Base-by-base conservation (phyloP, 2,888 invertebrate species). In the Andrena dorsata region DNA sequence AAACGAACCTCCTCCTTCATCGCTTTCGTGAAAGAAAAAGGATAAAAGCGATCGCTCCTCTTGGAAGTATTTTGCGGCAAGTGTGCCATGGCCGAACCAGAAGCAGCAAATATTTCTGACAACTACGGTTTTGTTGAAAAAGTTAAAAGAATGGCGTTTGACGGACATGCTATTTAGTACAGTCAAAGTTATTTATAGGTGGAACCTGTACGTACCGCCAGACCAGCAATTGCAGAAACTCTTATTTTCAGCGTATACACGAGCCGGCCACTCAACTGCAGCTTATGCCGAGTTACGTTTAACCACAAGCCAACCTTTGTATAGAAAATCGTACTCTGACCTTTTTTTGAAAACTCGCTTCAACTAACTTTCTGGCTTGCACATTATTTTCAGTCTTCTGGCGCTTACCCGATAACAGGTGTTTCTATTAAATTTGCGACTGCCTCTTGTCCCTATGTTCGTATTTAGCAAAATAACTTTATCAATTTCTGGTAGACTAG, bases 101-200 rank as follows among this genome's bases (percentile, higher is more conserved):
- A 8, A 65, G 32, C 30, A 26, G 35, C n/a, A 70, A 69, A 75
- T 75, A 82, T 75, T 66, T 65, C 65, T 60, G 63, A 64, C 69
- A 58, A 81, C 30, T 82, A 64, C 58, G 49, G 71, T 72, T 56
- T 32, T 51, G 61, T 35, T 49, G 61, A 20, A 61, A 74, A 82
- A 83, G 69, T 79, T 79, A 35, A 30, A 56, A 32, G 35, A 20
- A 8, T 30, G 70, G 70, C 77, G 74, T 77, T 71, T 28, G 61
- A 23, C 41, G 68, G 23, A 51, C 68, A 70, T 41, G 70, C 70
- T 74, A 77, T 83, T 77, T 82, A 77, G 82, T 58, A 35, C 77
- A 65, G 74, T 74, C 74, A 68, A 71, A 82, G 71, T 77, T 83
- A 75, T 68, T 82, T 83, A 73, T 70, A 28, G 66, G 69, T 77